Percentiles rank a stretch among this genome's conserved stretches.
Conservation (phyloP, 2,113 vertebrate species). For the Calidris pugnax region DNA sequence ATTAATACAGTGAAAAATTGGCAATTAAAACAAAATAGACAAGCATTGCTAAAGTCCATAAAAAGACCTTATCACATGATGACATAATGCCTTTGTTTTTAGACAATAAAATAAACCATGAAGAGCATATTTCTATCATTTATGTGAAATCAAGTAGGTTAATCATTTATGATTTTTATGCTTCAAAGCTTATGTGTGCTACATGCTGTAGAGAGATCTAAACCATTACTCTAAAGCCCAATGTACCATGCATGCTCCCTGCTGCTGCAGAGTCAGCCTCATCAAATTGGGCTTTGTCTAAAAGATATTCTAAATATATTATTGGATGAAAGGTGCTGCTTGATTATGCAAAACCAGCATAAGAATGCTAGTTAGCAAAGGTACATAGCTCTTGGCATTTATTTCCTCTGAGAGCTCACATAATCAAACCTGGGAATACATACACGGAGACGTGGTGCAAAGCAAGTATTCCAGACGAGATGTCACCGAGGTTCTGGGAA, state of each 20-base stretch:
- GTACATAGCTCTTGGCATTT: conserved; percentile 23
- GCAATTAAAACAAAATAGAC: conserved; percentile 9
- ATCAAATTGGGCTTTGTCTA: conserved; percentile 59
- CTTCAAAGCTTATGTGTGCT: conserved; percentile 67
- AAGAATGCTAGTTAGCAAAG: conserved; percentile 40
- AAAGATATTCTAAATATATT: conserved; percentile 56
- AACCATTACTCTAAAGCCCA: conserved; percentile 69
- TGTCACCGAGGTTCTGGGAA: background rate
- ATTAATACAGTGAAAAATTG: conserved; percentile 51
- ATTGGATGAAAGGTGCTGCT: conserved; percentile 35
- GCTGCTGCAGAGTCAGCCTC: conserved; percentile 56
- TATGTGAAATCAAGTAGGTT: conserved; percentile 66
- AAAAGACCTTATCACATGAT: background rate
- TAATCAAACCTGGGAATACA: conserved; percentile 31
- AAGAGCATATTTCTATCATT: conserved; percentile 64
- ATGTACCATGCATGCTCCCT: conserved; percentile 63
- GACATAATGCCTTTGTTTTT: conserved; percentile 17
- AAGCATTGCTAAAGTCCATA: background rate
- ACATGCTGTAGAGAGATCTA: conserved; percentile 65
- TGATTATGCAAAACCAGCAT: conserved; percentile 50
- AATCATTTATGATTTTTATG: conserved; percentile 77
- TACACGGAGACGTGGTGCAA: background rate
- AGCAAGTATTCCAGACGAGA: background rate
- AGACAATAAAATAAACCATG: conserved; percentile 31
- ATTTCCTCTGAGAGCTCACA: conserved; percentile 15